Conservation (phyloP, 2,888 invertebrate species). For the Antheraea yamamai region DNA sequence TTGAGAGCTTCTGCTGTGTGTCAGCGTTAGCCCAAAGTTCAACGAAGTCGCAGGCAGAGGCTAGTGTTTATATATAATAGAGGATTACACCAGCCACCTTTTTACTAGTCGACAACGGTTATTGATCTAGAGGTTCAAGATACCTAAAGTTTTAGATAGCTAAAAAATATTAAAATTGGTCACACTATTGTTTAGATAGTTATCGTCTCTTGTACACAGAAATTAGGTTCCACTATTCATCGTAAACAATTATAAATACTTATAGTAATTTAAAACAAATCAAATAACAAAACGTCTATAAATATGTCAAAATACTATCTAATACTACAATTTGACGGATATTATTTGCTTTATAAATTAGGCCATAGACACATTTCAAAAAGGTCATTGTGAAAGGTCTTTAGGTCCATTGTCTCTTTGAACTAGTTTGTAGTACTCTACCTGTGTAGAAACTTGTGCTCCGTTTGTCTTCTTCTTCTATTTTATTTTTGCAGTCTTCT, state of each 20-base stretch:
- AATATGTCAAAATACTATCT: neutral
- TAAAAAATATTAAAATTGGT: neutral
- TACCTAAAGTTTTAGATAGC: neutral
- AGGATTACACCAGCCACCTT: too few species aligned
- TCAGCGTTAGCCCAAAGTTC: too few species aligned
- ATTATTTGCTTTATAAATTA: neutral
- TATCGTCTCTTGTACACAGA: neutral
- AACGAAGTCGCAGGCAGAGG: too few species aligned
- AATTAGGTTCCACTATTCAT: neutral
- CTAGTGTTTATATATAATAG: too few species aligned
- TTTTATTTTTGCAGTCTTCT: too few species aligned
- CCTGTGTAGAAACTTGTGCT: too few species aligned
- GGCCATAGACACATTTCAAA: neutral
- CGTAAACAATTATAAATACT: neutral
- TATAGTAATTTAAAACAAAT: neutral
- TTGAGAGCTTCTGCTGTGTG: too few species aligned
- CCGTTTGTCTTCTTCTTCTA: too few species aligned
- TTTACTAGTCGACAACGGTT: too few species aligned
- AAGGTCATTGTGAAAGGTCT: neutral
- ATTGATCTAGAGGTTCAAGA: too few species aligned
- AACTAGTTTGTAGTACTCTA: neutral
- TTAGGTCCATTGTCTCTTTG: neutral
- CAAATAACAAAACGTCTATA: neutral
- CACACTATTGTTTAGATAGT: neutral
- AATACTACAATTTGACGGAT: neutral